Conservation (phyloP, 2,888 invertebrate species). For the Ectemnius lituratus region DNA sequence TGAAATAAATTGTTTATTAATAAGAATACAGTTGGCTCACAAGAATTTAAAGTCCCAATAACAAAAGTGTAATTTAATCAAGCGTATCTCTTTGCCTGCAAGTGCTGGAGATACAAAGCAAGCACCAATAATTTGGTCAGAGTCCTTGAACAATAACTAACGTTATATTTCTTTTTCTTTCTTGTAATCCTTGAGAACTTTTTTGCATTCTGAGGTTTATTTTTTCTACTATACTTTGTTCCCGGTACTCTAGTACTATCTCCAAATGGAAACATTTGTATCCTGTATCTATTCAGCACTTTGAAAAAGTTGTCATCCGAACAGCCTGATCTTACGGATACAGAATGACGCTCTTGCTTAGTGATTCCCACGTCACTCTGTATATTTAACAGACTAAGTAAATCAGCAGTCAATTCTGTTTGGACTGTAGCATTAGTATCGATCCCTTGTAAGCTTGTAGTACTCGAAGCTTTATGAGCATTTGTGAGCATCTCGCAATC, state of each 20-base stretch:
- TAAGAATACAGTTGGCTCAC: constrained; percentile 39
- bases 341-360: not conserved
- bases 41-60: constrained; percentile 34
- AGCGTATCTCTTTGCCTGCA: constrained; percentile 59
- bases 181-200: constrained; percentile 8
- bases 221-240: not conserved
- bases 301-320: constrained; percentile 8
- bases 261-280: constrained; percentile 32
- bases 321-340: constrained; percentile 6
- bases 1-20: constrained; percentile 41
- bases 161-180: not conserved
- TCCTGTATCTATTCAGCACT: constrained; percentile 30
- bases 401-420: not conserved
- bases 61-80: not conserved
- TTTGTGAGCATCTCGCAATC: too few relatives aligned
- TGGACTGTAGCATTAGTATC: not conserved
- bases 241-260: not conserved
- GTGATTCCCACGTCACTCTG: not conserved
- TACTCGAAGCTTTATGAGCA: too few relatives aligned
- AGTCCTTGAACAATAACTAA: constrained; percentile 18
- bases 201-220: constrained; percentile 9
- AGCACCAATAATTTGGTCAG: constrained; percentile 65
- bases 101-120: constrained; percentile 66
- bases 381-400: not conserved
- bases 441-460: not conserved